A percentile compares a stretch with the other conserved stretches of the same genome.
Evolutionary conservation across 2,797 vertebrate genomes (phyloP).

Genomic region (Clamator glandarius): DNA sequence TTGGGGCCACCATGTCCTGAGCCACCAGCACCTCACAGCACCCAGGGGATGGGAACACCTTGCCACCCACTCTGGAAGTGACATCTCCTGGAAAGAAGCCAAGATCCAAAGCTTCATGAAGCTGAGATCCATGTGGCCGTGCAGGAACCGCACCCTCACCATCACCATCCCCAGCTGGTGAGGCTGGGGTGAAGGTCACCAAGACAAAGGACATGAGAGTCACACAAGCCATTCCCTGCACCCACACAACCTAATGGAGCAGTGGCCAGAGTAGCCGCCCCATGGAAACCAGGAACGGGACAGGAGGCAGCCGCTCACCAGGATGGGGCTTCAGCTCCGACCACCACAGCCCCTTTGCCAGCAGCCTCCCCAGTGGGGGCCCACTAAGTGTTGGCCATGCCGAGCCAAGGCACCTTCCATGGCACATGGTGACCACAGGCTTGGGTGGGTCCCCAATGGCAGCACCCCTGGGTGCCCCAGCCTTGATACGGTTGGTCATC

Average conservation of each 20-base stretch:
- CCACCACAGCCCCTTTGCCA: not conserved
- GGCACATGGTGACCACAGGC: not conserved
- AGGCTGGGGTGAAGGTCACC: not conserved
- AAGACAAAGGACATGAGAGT: not conserved
- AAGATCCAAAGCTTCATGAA: not conserved
- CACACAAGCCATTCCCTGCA: not conserved
- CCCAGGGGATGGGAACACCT: fast-evolving
- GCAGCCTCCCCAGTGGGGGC: not conserved
- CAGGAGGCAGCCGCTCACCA: not conserved
- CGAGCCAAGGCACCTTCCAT: not conserved
- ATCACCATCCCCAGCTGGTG: fast-evolving
- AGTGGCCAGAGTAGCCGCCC: not conserved
- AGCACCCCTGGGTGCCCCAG: not conserved
- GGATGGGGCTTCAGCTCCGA: too few relatives aligned
- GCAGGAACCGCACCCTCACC: not conserved
- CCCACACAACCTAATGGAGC: not conserved
- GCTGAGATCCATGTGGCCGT: not conserved
- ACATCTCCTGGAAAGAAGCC: not conserved
- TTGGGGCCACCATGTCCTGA: not conserved
- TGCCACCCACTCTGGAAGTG: not conserved
- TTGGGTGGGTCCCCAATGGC: not conserved
- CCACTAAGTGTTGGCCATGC: not conserved
- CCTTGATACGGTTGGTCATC: fast-evolving
- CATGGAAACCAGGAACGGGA: fast-evolving
- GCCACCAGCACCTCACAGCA: not conserved